Percentiles rank a stretch among this genome's conserved stretches.
Evolutionary conservation across 2,888 invertebrate species (phyloP).

Genomic region (Oscheius sp.): DNA sequence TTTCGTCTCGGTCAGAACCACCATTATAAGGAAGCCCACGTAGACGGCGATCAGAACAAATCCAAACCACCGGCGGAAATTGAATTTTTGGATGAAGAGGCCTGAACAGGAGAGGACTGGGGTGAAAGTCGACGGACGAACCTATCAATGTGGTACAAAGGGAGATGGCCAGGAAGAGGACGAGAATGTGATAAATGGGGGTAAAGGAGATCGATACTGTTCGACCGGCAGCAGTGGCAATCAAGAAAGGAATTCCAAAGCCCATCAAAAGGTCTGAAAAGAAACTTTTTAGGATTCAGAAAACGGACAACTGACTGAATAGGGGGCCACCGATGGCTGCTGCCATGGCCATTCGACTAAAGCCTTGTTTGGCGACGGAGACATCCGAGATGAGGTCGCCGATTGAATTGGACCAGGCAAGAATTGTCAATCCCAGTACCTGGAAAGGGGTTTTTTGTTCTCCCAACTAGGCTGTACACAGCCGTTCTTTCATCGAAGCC

Average conservation of each 20-base stretch:
- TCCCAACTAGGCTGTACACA: no score
- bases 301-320: conserved; percentile 76
- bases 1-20: conserved; percentile 42
- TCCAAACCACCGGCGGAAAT: conserved; percentile 41
- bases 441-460: no score
- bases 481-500: no score
- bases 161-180: conserved; percentile 48
- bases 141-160: conserved; percentile 46
- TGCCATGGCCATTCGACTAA: conserved; percentile 80
- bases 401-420: conserved; percentile 81
- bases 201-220: conserved; percentile 37
- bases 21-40: conserved; percentile 40
- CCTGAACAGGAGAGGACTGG: conserved; percentile 7
- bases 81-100: conserved; percentile 39
- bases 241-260: conserved; percentile 66
- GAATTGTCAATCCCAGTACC: conserved; percentile 79
- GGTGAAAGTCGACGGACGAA: conserved; percentile 1
- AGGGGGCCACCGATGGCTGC: conserved; percentile 82
- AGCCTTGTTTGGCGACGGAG: conserved; percentile 79
- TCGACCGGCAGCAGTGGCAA: conserved; percentile 45
- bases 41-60: conserved; percentile 41
- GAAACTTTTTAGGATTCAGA: background rate
- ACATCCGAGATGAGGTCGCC: conserved; percentile 80
- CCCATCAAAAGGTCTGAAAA: conserved; percentile 66
- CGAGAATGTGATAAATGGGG: conserved; percentile 47